Base-by-base conservation (phyloP, 2,113 vertebrate genomes). In the Tinamus guttatus region DNA sequence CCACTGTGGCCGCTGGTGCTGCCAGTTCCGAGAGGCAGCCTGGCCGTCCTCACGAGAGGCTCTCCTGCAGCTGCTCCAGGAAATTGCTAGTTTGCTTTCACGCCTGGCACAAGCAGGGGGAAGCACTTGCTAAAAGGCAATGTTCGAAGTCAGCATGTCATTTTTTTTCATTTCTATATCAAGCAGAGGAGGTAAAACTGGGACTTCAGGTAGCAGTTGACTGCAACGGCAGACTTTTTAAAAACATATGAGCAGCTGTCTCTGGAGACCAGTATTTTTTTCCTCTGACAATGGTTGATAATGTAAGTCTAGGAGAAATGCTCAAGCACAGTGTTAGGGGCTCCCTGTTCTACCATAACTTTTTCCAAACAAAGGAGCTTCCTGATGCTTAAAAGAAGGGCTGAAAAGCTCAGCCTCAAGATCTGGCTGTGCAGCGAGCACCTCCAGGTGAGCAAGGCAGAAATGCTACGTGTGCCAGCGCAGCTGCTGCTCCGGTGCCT, bases 311-410 rank as follows among this genome's bases (percentile, higher is more conserved):
- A 65, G 63, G 71, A 82, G 47, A 85, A 56, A 22, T 65, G 21
- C 22, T 56, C n/a, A 78, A 71, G 38, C 0, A 0, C 7, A 32
- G 19, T n/a, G 43, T 20, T 73, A 3, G 13, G 1, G 2, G 10
- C 60, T 95, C 13, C n/a, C 32, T 89, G 49, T 21, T 49, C 27
- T 87, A 25, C 18, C 58, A 19, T 54, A 49, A 87, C 7, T 54
- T 17, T 89, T 94, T 32, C 49, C 82, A 59, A 73, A 62, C 7
- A 80, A 87, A 91, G 8, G 10, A 87, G 69, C 49, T 64, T 2
- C 59, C 40, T 80, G 22, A 64, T 81, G 27, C 17, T 21, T 88
- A 85, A 22, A 90, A 85, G n/a, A 40, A 45, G 65, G 21, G 36
- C 60, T 59, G 94, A 75, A 40, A 54, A 13, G 9, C 58, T 34